Evolutionary conservation across 2,888 invertebrate genomes (phyloP).

Genomic region (Ecdyonurus torrentis): DNA sequence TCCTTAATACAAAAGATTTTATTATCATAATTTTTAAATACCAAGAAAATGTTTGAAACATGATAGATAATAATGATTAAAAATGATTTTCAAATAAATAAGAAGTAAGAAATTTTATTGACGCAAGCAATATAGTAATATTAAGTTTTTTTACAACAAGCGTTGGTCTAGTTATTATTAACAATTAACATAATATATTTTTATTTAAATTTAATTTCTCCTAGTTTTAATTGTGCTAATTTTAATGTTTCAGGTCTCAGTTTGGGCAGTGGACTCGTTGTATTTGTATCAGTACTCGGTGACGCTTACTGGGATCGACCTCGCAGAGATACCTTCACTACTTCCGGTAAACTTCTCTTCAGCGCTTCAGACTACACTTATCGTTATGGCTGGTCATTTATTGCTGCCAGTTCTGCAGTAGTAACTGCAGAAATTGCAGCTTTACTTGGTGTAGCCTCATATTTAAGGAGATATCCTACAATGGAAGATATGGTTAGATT

Average conservation of each 20-base stretch:
- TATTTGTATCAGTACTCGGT: slow-evolving; percentile 40
- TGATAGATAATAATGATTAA: no score
- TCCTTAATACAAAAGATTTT: no score
- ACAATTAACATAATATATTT: no score
- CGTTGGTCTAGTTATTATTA: no score
- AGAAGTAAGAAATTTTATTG: no score
- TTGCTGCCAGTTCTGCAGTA: slow-evolving; percentile 39
- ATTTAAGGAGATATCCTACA: slow-evolving; percentile 38
- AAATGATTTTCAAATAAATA: no score
- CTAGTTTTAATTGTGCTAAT: no score
- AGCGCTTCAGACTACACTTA: slow-evolving; percentile 21
- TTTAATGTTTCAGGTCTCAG: slow-evolving; percentile 34
- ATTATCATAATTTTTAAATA: no score
- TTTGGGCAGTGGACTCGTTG: slow-evolving; percentile 39
- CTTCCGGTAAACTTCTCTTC: not conserved
- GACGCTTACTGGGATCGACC: slow-evolving; percentile 35
- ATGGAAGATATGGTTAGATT: slow-evolving; percentile 28
- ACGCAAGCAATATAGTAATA: no score
- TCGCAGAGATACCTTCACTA: slow-evolving; percentile 9
- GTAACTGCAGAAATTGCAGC: slow-evolving; percentile 11
- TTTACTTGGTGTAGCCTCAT: slow-evolving; percentile 33
- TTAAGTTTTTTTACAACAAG: no score
- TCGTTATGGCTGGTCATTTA: slow-evolving; percentile 45
- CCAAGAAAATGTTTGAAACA: no score
- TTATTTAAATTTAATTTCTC: no score